Base-by-base conservation (phyloP, 2,797 vertebrate species). In the Semaprochilodus insignis region DNA sequence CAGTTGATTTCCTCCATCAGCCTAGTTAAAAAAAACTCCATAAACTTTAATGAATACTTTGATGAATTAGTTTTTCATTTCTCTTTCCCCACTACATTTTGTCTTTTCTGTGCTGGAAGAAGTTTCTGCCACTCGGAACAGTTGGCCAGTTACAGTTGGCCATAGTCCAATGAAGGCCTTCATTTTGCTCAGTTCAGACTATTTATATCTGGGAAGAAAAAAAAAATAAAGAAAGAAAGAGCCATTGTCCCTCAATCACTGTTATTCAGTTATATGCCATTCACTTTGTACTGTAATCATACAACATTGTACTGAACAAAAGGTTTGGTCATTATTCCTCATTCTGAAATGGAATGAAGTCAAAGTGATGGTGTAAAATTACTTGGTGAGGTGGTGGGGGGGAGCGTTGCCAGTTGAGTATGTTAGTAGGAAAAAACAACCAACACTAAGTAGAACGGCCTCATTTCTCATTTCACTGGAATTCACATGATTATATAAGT, bases 241-340 rank as follows among this genome's bases (percentile, higher is more conserved):
- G 6, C 11, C 3, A 23, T 40, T 75, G 55, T 75, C 34, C 36
- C 21, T 74, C 73, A 74, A 60, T 74, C 31, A 74, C 54, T 40
- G 54, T 59, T 60, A 74, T 74, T 74, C 73, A 40, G 54, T 74
- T 74, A 74, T 36, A 36, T 19, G n/a, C 72, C 27, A 21, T 36
- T 59, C 21, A 74, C 73, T 59, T 36, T 74, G 72, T 25, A 34
- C 72, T 74, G 27, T 74, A 74, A 74, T 74, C 73, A 74, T 60
- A 27, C 34, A 59, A 59, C 73, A 59, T 57, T 74, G 73, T 40
- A 74, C 10, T 59, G 31, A 74, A 74, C 73, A 74, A 74, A 60
- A 60, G 31, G 52, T 74, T 74, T 74, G 31, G 55, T 23, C 73
- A 52, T 74, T 60, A 60, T 74, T 74, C 27, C 21, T 21, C 34